phyloP scores from a whole-genome alignment of 2,888 invertebrate species.

The Scaptomyza parva region DNA sequence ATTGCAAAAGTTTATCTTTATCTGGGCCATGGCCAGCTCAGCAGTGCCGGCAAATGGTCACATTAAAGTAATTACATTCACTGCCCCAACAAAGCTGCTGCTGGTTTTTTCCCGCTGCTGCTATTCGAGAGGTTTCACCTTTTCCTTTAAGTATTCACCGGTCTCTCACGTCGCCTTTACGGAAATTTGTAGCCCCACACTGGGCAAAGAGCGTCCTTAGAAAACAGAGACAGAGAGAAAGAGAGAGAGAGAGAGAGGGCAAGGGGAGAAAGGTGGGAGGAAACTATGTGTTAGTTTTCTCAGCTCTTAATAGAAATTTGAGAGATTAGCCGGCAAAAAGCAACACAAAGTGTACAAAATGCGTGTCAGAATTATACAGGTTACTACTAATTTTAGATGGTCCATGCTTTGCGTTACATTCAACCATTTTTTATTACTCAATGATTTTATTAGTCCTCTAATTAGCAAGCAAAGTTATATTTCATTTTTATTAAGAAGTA shows the following conservation, averaged over 20 bases:
- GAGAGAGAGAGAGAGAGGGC: neutral
- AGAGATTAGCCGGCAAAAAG: conserved; percentile 24
- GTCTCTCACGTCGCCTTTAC: conserved; percentile 4
- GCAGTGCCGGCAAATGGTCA: conserved; percentile 61
- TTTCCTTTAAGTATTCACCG: conserved; percentile 21
- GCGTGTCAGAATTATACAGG: conserved; percentile 5
- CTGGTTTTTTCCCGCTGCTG: neutral
- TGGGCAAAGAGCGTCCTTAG: too few species aligned
- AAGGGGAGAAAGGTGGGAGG: too few species aligned
- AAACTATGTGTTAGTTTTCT: conserved; percentile 10
- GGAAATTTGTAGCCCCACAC: conserved; percentile 19
- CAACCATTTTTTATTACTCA: neutral
- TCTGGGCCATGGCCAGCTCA: conserved; percentile 64
- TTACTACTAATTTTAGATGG: neutral
- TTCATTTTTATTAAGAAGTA: neutral
- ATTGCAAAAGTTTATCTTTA: conserved; percentile 81
- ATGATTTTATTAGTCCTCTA: neutral
- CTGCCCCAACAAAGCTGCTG: conserved; percentile 33
- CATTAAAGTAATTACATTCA: conserved; percentile 66
- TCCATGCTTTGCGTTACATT: conserved; percentile 2
- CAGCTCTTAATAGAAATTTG: conserved; percentile 17
- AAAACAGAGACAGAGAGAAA: neutral
- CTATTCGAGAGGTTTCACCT: conserved; percentile 2
- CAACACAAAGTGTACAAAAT: conserved; percentile 3
- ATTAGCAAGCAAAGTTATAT: neutral